These are phyloP conservation scores for Cryptus armator DNA, from an alignment of 2,888 invertebrate genomes.

Conservation along the genomic window DNA sequence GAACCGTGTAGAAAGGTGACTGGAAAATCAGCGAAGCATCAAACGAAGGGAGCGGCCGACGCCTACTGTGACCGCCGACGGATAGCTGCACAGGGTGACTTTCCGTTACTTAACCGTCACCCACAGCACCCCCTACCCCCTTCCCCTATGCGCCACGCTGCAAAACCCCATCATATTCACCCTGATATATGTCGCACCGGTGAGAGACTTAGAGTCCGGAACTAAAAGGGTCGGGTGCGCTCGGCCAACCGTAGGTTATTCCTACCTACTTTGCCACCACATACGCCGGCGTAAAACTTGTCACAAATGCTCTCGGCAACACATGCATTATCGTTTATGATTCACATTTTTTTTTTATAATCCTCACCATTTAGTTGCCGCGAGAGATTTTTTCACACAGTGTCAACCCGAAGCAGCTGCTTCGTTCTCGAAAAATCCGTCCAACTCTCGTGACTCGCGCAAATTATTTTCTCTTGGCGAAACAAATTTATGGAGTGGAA, in stretches of 20 bases:
- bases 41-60: slow-evolving; percentile 54
- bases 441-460: background rate
- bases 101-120: slow-evolving; percentile 67
- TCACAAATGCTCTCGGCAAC: slow-evolving; percentile 9
- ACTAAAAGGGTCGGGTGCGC: slow-evolving; percentile 65
- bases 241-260: slow-evolving; percentile 50
- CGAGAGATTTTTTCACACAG: background rate
- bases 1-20: background rate
- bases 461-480: slow-evolving; percentile 27
- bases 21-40: slow-evolving; percentile 62
- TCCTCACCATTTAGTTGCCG: background rate
- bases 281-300: slow-evolving; percentile 2
- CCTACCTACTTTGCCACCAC: slow-evolving; percentile 6
- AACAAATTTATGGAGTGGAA: slow-evolving; percentile 45
- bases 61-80: slow-evolving; percentile 50
- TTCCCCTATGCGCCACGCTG: background rate
- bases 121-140: slow-evolving; percentile 37
- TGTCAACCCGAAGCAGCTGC: background rate
- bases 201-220: slow-evolving; percentile 57
- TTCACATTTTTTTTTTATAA: slow-evolving; percentile 8
- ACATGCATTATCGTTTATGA: slow-evolving; percentile 8
- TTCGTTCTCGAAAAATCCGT: background rate
- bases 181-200: slow-evolving; percentile 28
- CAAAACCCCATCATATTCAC: slow-evolving; percentile 46
- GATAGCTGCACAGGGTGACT: slow-evolving; percentile 63